Percentiles rank a stretch among this genome's conserved stretches.
These are phyloP conservation scores for Nothobranchius kuhntae DNA, from an alignment of 2,113 vertebrate species.

Conservation along the genomic window DNA sequence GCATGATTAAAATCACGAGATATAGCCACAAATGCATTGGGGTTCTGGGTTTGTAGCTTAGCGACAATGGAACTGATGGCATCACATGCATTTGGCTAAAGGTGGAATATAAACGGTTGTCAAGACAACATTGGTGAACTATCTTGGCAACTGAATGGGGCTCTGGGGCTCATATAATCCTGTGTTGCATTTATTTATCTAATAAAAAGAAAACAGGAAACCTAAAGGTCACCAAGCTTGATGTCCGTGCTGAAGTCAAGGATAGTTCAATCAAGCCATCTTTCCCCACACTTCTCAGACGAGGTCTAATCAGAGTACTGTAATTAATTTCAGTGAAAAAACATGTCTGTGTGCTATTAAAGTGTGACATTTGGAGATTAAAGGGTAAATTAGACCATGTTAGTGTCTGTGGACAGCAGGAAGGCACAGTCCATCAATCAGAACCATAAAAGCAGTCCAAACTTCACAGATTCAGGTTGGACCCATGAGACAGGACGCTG, in stretches of 20 bases:
- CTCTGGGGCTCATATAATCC: not conserved
- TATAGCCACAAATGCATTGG: too few species aligned
- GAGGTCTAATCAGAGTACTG: conserved; percentile 4
- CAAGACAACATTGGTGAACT: too few species aligned
- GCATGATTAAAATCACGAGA: too few species aligned
- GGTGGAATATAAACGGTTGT: too few species aligned
- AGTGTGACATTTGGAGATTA: conserved; percentile 5
- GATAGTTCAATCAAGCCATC: conserved; percentile 26
- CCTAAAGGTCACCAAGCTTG: not conserved
- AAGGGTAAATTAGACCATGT: not conserved
- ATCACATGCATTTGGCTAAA: too few species aligned
- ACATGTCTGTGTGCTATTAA: not conserved
- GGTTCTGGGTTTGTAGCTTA: too few species aligned
- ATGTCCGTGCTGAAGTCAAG: conserved; percentile 12
- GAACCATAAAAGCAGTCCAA: not conserved
- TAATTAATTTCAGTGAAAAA: conserved; percentile 9
- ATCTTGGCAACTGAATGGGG: too few species aligned
- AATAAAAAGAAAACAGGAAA: not conserved
- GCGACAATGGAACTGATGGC: too few species aligned
- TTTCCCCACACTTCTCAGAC: not conserved
- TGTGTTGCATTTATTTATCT: not conserved
- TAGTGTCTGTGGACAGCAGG: not conserved
- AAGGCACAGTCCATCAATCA: not conserved
- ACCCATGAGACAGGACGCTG: too few species aligned
- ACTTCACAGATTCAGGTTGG: not conserved